These are phyloP conservation scores for Gadus chalcogrammus DNA, from an alignment of 2,113 vertebrate genomes.

Conservation along the genomic window DNA sequence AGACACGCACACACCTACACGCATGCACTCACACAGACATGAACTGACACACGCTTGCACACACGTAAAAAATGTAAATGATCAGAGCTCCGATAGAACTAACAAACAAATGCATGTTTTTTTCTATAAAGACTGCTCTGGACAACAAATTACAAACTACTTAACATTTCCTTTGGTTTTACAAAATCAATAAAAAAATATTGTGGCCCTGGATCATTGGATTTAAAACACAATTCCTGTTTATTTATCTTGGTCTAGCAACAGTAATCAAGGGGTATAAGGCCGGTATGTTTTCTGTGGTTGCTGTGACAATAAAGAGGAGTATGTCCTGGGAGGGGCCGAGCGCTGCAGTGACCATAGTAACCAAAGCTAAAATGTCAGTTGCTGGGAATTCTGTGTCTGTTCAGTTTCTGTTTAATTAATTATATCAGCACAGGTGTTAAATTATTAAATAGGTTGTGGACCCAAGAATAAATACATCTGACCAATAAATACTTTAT, in stretches of 20 bases:
- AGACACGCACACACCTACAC: neutral
- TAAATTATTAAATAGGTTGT: conserved; percentile 4
- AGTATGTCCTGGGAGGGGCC: conserved; percentile 40
- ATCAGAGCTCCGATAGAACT: too few relatives aligned
- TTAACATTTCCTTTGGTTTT: too few relatives aligned
- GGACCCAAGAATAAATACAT: neutral
- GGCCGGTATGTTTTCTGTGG: conserved; percentile 52
- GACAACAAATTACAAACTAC: too few relatives aligned
- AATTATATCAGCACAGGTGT: neutral
- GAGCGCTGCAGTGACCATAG: conserved; percentile 56
- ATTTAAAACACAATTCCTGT: conserved; percentile 26
- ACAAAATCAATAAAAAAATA: neutral
- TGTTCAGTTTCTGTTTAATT: conserved; percentile 9
- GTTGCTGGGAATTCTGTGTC: conserved; percentile 33
- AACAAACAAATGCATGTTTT: too few relatives aligned
- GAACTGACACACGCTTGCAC: too few relatives aligned
- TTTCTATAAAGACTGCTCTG: too few relatives aligned
- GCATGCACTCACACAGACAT: neutral
- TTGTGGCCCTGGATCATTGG: conserved; percentile 18
- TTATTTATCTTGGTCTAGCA: conserved; percentile 34
- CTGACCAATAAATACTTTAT: conserved; percentile 9
- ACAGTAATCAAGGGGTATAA: conserved; percentile 42
- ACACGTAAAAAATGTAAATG: too few relatives aligned
- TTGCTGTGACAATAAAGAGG: conserved; percentile 48
- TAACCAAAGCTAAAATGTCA: conserved; percentile 66